Evolutionary conservation across 1,140 invertebrate genomes (phyloP), one percentile per base, ranked within the genome.

Genomic region (Tigriopus japonicus): DNA sequence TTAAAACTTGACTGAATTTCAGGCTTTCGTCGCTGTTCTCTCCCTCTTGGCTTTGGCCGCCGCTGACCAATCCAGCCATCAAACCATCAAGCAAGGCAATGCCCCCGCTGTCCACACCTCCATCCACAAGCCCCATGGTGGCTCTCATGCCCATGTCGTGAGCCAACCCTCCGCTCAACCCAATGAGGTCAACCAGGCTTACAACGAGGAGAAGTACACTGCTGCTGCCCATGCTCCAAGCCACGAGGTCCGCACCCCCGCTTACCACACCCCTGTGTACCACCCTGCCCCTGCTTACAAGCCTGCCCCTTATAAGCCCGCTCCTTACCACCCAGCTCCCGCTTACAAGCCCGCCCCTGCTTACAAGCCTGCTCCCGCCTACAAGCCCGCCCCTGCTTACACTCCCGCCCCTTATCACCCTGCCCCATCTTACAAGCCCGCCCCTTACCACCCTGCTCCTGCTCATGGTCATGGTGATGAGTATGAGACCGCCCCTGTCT

Each of bases 251-350:
- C n/a, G n/a, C 24, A 52, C 53, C 24, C 54, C 21, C 7, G 19
- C n/a, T 55, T 42, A 17, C 15, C 53, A 60, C 28, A 21, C 54
- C 24, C 53, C 59, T 21, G 54, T 42, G 60, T 61, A 61, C 59
- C 59, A 61, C 54, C 2, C 59, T 6, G 59, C 59, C 19, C 59
- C 59, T 12, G 59, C 35, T 55, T 59, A 61, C 59, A 59, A 61
- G 52, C 54, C 59, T 60, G 59, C 59, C 12, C 15, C 56, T 40
- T n/a, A n/a, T n/a, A 59, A 61, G 52, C 54, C 59, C 3, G 54
- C 56, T 24, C 41, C 28, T 6, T 59, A 63, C 60, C 60, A 60
- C 42, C 41, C 60, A 6, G 23, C 60, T 62, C 62, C 56, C 40
- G 62, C 24, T 42, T 61, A 41, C 51, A 21, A 62, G 12, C 19